Base-by-base conservation (phyloP, 1,140 invertebrate species). In the Acromyrmex heyeri region DNA sequence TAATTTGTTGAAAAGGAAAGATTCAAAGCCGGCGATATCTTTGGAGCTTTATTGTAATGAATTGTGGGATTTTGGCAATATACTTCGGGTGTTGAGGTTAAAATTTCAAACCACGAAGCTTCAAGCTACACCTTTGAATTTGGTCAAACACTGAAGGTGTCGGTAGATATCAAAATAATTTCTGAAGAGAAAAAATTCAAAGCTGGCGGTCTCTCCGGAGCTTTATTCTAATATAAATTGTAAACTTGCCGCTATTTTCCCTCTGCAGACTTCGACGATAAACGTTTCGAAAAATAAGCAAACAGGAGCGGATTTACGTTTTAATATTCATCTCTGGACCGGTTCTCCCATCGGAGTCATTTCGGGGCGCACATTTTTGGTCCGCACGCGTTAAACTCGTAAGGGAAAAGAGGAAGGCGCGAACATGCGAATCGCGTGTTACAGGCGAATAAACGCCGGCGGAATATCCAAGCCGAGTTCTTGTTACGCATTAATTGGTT, bases 401-500 rank as follows among this genome's bases (percentile, higher is more conserved):
- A 12, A 21, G 30, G 10, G 12, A 30, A 8, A 14, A 12, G 34
- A 8, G 65, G n/a, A 7, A 7, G n/a, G 78, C 34, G 65, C 24
- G 50, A 59, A 72, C 78, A 72, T 24, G 55, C 24, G 55, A 27
- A 82, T 83, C 69, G 79, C 79, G 79, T 75, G 79, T 83, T 73
- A 83, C 38, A 53, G n/a, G 27, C 79, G 69, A 73, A 83, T 75
- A 73, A 83, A 62, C 57, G 79, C 34, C 79, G 67, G 67, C 53
- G 65, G 65, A 61, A 16, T 16, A 4, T 59, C 38, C 21, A 24
- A 50, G 78, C 30, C 24, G 67, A 75, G 69, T 73, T 75, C 55
- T 61, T 61, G 79, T 83, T 83, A 83, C 79, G 79, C 79, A 75
- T 83, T 83, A 83, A 83, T 83, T 83, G 79, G 69, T 83, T 83